Conservation (phyloP, 2,888 invertebrate species). For the Melolontha melolontha region DNA sequence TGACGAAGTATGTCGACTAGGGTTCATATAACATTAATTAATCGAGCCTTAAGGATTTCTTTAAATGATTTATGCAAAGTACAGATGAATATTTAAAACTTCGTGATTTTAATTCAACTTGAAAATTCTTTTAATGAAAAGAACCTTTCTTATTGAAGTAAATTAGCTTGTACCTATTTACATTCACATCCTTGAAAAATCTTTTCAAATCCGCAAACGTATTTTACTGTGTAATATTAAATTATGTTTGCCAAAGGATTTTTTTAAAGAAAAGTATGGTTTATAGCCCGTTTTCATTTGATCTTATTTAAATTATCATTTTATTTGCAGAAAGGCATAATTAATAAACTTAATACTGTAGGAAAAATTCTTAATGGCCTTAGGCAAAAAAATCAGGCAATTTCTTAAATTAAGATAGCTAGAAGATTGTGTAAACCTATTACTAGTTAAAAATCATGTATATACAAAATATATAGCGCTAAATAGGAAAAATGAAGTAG, state of each 20-base stretch:
- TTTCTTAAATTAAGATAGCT: neutral
- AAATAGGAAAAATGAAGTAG: too few species aligned
- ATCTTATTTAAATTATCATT: slow-evolving; percentile 5
- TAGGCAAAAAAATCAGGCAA: too few species aligned
- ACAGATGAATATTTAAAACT: too few species aligned
- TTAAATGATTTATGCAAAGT: too few species aligned
- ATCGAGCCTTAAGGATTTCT: too few species aligned
- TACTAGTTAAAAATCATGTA: too few species aligned
- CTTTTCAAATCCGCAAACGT: neutral
- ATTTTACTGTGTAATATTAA: slow-evolving; percentile 15
- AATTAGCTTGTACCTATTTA: slow-evolving; percentile 17
- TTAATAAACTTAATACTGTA: neutral
- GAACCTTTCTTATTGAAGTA: slow-evolving; percentile 15
- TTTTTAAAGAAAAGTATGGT: slow-evolving; percentile 4
- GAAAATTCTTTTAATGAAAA: slow-evolving; percentile 13
- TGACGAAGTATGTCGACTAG: too few species aligned
- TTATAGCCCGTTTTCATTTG: slow-evolving; percentile 5
- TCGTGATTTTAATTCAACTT: slow-evolving; percentile 5
- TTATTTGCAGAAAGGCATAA: slow-evolving; percentile 10
- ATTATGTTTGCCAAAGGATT: slow-evolving; percentile 18
- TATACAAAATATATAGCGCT: too few species aligned
- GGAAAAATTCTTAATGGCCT: neutral
- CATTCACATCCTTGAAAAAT: slow-evolving; percentile 5
- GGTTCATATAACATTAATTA: too few species aligned
- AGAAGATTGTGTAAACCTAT: too few species aligned